Evolutionary conservation across 2,888 invertebrate genomes (phyloP), one percentile per base, ranked within the genome.

Genomic region (Lasius fuliginosus): DNA sequence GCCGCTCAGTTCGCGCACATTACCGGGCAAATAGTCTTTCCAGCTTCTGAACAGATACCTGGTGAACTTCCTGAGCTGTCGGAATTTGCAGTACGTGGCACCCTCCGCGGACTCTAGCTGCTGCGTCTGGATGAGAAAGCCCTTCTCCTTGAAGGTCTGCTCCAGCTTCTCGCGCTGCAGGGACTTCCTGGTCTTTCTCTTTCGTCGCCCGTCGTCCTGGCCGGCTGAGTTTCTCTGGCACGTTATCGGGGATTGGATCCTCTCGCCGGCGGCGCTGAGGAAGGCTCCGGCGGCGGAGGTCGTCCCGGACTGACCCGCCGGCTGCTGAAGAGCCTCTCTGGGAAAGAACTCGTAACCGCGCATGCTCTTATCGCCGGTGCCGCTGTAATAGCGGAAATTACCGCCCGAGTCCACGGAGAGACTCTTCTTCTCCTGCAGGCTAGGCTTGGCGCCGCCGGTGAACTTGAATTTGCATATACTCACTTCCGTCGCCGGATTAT

Each of bases 391-490:
- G 40, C 97, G 95, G 90, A 98, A 98, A 92, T 98, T 98, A 0
- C 98, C 98, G 1, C 98, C 98, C 0, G 98, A 97, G 94, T 98
- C 98, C 0, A 98, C 98, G 0, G 98, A 98, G 0, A 98, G 96
- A 97, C 98, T 98, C 94, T 98, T 98, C 95, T 98, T 98, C 93
- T 98, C 98, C 93, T 98, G 98, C 69, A 98, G 94, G 83, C 97
- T 97, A 0, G 98, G 98, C 89, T 98, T 98, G 0, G 98, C 98
- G 0, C 98, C 98, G 0, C 98, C 98, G 0, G 98, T 98, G 94
- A 98, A 98, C 94, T 98, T 98, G 93, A 98, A 98, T 94, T 98
- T 98, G 94, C 98, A 98, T 92, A 98, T 98, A 94, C 98, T 98
- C 62, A 98, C 98, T 95, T 98, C 98, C 0, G 98, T 97, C 0